These are phyloP conservation scores for Brienomyrus brachyistius DNA, from an alignment of 2,113 vertebrate genomes.

Conservation along the genomic window DNA sequence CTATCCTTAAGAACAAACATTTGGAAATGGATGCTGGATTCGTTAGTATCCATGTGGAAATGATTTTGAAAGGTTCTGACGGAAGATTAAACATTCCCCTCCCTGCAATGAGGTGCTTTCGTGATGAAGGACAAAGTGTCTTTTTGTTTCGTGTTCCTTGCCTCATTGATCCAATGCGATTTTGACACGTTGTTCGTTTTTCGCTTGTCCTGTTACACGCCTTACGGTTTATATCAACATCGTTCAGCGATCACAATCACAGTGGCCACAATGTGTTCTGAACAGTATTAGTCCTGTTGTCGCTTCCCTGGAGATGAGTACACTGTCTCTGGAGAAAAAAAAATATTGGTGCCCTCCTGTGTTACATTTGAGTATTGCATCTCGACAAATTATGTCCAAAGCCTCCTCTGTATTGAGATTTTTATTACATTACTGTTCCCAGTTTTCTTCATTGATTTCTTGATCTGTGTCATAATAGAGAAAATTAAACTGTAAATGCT, in stretches of 20 bases:
- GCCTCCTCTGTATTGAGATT: neutral
- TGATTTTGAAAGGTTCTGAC: constrained; percentile 11
- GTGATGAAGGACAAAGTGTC: neutral
- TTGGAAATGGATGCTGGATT: neutral
- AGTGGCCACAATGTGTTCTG: neutral
- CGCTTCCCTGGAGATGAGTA: neutral
- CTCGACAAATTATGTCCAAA: neutral
- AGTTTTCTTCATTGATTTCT: neutral
- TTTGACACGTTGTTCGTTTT: neutral
- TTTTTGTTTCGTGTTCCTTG: neutral
- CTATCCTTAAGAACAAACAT: constrained; percentile 15
- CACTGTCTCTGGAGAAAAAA: neutral
- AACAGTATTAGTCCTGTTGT: neutral
- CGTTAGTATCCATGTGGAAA: neutral
- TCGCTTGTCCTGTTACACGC: neutral
- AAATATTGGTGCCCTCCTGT: constrained; percentile 15
- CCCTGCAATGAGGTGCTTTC: neutral
- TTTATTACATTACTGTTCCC: neutral
- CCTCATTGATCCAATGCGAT: neutral
- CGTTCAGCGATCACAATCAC: neutral
- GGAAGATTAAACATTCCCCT: neutral
- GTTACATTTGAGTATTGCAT: constrained; percentile 8
- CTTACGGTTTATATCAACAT: neutral
- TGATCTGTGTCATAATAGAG: neutral
- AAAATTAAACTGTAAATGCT: neutral